These are phyloP conservation scores for Baronia brevicornis DNA, from an alignment of 2,888 invertebrate species.

Conservation along the genomic window DNA sequence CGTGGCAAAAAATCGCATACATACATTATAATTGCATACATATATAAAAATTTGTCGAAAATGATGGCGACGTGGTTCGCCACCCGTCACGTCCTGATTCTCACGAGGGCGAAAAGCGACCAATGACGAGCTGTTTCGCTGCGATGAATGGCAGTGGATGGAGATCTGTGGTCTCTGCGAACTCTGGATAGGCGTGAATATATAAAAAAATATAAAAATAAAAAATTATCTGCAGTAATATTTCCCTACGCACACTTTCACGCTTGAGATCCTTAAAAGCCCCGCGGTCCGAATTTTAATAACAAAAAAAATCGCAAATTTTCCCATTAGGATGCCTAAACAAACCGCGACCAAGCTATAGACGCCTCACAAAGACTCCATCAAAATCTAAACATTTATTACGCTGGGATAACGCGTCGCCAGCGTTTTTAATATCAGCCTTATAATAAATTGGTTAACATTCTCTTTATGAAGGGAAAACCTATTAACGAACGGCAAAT, in stretches of 20 bases:
- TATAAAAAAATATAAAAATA: too few relatives aligned
- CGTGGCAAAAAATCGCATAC: slow-evolving; percentile 11
- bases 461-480: slow-evolving; percentile 73
- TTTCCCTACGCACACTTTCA: too few relatives aligned
- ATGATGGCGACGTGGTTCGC: too few relatives aligned
- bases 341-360: slow-evolving; percentile 54
- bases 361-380: slow-evolving; percentile 36
- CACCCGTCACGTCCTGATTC: too few relatives aligned
- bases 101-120: too few relatives aligned
- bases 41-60: too few relatives aligned
- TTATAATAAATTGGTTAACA: slow-evolving; percentile 73
- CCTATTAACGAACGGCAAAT: slow-evolving; percentile 69
- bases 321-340: slow-evolving; percentile 50
- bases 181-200: too few relatives aligned
- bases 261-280: slow-evolving; percentile 40
- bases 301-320: slow-evolving; percentile 28
- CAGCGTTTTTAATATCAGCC: slow-evolving; percentile 67
- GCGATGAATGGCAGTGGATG: too few relatives aligned
- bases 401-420: slow-evolving; percentile 43
- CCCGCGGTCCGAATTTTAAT: slow-evolving; percentile 30
- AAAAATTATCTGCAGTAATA: too few relatives aligned
- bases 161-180: too few relatives aligned
- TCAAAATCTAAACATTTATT: slow-evolving; percentile 52
- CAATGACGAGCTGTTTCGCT: too few relatives aligned
- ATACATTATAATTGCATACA: too few relatives aligned